Evolutionary conservation across 2,888 invertebrate genomes (phyloP).

Genomic region (Cephus sareptanus): DNA sequence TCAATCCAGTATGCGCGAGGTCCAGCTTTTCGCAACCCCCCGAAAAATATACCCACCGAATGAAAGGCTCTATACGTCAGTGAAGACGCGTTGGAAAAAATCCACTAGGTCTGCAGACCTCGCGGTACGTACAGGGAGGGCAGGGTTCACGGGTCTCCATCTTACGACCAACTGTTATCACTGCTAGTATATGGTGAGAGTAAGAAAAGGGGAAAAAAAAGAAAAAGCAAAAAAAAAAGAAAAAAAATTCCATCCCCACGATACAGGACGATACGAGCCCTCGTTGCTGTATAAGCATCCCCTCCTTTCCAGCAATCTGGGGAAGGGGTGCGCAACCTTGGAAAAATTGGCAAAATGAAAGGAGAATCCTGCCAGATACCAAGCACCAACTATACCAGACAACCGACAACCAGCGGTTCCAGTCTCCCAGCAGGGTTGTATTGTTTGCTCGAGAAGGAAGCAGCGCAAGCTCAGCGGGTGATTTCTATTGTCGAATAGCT

Average conservation of each 20-base stretch:
- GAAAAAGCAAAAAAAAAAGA: no score
- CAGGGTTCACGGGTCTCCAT: background rate
- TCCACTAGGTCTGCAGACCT: background rate
- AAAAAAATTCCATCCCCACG: background rate
- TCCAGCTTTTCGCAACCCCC: background rate
- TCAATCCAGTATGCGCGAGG: background rate
- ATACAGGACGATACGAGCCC: background rate
- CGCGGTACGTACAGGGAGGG: background rate
- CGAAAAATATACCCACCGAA: background rate
- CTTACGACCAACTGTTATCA: background rate
- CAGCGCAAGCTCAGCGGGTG: conserved; percentile 41
- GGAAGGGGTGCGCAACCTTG: background rate
- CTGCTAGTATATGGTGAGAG: background rate
- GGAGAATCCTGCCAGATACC: background rate
- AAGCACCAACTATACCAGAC: background rate
- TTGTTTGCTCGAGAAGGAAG: conserved; percentile 30
- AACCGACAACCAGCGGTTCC: background rate
- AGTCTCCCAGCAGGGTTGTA: conserved; percentile 20
- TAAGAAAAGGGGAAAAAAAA: conserved; percentile 4
- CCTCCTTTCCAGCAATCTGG: background rate
- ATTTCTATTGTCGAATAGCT: conserved; percentile 51
- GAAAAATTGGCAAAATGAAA: background rate
- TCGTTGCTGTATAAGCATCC: background rate
- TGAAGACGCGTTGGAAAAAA: background rate
- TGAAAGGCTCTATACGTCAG: background rate